Conservation (phyloP, 2,888 invertebrate species). For the Hyppa rectilinea region DNA sequence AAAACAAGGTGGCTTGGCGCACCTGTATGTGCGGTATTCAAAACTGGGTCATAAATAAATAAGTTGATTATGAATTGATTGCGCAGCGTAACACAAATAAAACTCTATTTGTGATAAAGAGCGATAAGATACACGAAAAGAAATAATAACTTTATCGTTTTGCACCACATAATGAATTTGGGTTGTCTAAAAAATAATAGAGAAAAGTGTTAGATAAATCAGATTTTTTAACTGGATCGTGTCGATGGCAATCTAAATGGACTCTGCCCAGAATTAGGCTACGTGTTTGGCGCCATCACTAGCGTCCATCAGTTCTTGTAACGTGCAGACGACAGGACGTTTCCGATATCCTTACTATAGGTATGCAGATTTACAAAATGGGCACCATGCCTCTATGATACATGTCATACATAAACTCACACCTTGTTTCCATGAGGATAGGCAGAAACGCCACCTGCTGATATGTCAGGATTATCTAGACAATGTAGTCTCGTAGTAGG, state of each 20-base stretch:
- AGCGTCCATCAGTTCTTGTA: no score
- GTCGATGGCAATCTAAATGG: no score
- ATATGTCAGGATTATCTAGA: neutral
- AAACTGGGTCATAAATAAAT: constrained; percentile 28
- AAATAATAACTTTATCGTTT: constrained; percentile 27
- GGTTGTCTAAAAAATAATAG: neutral
- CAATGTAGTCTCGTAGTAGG: neutral
- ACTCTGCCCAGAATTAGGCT: no score
- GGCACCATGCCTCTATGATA: no score
- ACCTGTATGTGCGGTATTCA: neutral
- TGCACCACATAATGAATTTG: neutral
- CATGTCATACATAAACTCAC: no score
- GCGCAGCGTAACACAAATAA: constrained; percentile 9
- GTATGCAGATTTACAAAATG: no score
- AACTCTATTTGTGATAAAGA: constrained; percentile 33
- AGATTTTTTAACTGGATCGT: neutral
- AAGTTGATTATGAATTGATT: constrained; percentile 27
- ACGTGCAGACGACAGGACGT: no score
- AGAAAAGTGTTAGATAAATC: neutral
- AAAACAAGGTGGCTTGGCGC: neutral
- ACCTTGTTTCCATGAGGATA: no score
- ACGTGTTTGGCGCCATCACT: no score
- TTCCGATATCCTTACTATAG: no score
- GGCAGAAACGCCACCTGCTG: no score
- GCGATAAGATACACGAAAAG: constrained; percentile 46